Evolutionary conservation across 2,113 vertebrate genomes (phyloP).

Genomic region (Acrocephalus kingi): DNA sequence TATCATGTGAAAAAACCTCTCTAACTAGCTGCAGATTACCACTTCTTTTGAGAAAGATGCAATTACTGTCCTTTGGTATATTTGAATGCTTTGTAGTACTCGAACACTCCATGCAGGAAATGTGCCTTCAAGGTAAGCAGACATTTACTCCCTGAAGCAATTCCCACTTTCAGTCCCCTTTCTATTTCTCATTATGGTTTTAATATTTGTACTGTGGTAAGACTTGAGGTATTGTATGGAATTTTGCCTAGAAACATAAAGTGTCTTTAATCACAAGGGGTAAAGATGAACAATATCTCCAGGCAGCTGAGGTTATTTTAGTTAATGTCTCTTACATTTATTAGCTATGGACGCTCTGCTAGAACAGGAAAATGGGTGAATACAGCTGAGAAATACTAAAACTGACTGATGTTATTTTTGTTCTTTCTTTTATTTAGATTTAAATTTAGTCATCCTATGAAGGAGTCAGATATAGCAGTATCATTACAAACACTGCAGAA

Average conservation of each 20-base stretch:
- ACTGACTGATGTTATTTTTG: not conserved
- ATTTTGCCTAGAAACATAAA: slow-evolving; percentile 9
- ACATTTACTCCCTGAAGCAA: not conserved
- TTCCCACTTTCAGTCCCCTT: not conserved
- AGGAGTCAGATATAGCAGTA: not conserved
- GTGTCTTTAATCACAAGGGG: not conserved
- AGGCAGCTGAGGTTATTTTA: not conserved
- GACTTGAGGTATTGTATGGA: not conserved
- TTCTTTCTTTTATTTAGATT: slow-evolving; percentile 14
- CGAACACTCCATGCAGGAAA: not conserved
- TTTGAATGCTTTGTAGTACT: slow-evolving; percentile 13
- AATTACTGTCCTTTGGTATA: not conserved
- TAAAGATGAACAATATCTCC: not conserved
- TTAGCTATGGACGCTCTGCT: not conserved
- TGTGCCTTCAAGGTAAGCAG: slow-evolving; percentile 30
- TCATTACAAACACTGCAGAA: not conserved
- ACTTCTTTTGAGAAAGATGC: not conserved
- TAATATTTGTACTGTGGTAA: slow-evolving; percentile 2
- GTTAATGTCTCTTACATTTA: not conserved
- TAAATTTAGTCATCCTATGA: not conserved
- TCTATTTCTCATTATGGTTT: not conserved
- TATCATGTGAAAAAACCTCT: not conserved
- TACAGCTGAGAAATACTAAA: not conserved
- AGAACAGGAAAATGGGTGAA: not conserved
- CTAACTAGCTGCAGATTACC: not conserved